Evolutionary conservation across 2,888 invertebrate species (phyloP).

Genomic region (Polylopha cassiicola): DNA sequence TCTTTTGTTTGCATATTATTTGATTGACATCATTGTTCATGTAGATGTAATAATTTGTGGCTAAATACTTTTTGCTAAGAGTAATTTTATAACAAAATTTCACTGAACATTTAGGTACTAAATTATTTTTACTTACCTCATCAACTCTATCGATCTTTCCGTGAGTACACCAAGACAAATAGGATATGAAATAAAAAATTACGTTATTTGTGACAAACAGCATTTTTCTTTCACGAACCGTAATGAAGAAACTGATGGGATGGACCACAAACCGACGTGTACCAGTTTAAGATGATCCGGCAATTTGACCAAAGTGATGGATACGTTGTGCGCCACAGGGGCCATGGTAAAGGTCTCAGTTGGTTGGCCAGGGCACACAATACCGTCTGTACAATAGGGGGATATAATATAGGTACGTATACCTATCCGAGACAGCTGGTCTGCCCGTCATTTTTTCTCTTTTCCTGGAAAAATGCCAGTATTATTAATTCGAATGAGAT

Average conservation of each 20-base stretch:
- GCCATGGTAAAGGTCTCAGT: slow-evolving; percentile 22
- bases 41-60: too few relatives aligned
- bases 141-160: neutral
- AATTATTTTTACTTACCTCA: neutral
- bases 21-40: too few relatives aligned
- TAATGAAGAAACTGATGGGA: slow-evolving; percentile 39
- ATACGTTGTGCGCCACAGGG: neutral
- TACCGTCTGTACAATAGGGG: slow-evolving; percentile 38
- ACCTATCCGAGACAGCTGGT: slow-evolving; percentile 35
- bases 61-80: too few relatives aligned
- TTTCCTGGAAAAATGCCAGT: slow-evolving; percentile 37
- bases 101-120: neutral
- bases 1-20: too few relatives aligned
- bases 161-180: slow-evolving; percentile 6
- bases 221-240: slow-evolving; percentile 30
- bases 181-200: slow-evolving; percentile 9
- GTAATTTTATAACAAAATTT: too few relatives aligned
- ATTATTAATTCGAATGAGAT: slow-evolving; percentile 48
- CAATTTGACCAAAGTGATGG: slow-evolving; percentile 13
- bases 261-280: slow-evolving; percentile 19
- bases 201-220: slow-evolving; percentile 31
- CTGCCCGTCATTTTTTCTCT: slow-evolving; percentile 35
- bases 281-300: slow-evolving; percentile 4
- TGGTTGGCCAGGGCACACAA: slow-evolving; percentile 38
- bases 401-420: slow-evolving; percentile 38